phyloP scores from a whole-genome alignment of 2,888 invertebrate species.

The Dione juno region DNA sequence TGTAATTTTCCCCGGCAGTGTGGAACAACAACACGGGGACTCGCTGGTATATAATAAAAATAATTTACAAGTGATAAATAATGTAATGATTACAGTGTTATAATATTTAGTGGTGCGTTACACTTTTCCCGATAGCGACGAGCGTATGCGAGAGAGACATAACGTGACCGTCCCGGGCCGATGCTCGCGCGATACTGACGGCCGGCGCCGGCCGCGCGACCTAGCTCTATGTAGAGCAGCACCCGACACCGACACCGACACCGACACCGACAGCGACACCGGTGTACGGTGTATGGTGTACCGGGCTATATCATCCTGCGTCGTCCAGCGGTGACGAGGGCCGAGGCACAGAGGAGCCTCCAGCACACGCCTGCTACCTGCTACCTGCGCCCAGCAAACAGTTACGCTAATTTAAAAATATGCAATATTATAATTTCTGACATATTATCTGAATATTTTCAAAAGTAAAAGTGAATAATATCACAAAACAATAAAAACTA shows the following conservation, averaged over 20 bases:
- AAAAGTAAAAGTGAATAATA: too few relatives aligned
- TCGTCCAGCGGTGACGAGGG: background rate
- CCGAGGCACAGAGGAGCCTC: background rate
- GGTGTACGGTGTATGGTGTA: background rate
- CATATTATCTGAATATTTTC: too few relatives aligned
- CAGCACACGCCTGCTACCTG: constrained; percentile 13
- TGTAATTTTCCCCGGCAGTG: constrained; percentile 76
- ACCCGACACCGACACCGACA: background rate
- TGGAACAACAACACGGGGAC: constrained; percentile 73
- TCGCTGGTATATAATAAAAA: background rate
- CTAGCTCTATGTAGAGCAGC: constrained; percentile 51
- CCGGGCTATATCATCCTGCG: background rate
- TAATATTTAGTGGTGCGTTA: constrained; percentile 42
- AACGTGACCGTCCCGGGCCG: constrained; percentile 65
- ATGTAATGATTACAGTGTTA: constrained; percentile 51
- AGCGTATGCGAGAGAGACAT: constrained; percentile 68
- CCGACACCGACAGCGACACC: background rate
- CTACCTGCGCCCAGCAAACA: background rate
- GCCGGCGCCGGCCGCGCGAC: constrained; percentile 51
- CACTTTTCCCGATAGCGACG: constrained; percentile 51
- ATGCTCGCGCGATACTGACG: constrained; percentile 74
- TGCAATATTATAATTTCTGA: too few relatives aligned
- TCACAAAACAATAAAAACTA: too few relatives aligned
- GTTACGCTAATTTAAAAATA: too few relatives aligned
- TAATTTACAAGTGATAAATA: constrained; percentile 17